Base-by-base conservation (phyloP, 2,797 vertebrate genomes). In the Antennarius maculatus region DNA sequence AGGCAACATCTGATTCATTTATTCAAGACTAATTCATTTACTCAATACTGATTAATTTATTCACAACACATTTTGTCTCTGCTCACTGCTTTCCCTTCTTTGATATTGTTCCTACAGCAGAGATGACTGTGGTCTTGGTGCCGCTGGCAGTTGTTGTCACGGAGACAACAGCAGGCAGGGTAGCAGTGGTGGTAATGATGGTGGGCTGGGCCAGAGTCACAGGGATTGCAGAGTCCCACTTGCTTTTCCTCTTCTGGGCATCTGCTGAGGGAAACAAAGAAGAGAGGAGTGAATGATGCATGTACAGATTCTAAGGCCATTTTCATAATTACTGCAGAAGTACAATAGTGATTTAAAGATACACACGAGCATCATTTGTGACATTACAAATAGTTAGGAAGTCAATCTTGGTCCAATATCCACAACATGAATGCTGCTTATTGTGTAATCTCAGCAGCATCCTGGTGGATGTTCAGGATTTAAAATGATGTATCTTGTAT, bases 61-160 rank as follows among this genome's bases (percentile, higher is more conserved):
- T 93, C 67, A 84, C 23, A 23, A 23, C 23, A 23, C 2, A 2
- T 18, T 1, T 10, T 49, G 18, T 13, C 34, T 34, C 48, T 62
- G 56, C 16, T 96, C 94, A 99, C 88, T 99, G 97, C 89, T 99
- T 99, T 42, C 97, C 95, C 79, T 99, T 99, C 87, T 99, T 99
- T 23, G 96, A 94, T 47, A 99, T 99, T 87, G 97, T 98, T 76
- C 97, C 97, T 59, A 99, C 97, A 0, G 97, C 97, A 0, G 97
- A 99, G 87, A 99, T 99, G 77, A 99, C 96, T 0, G 97, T 99
- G 54, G 97, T 99, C 92, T 99, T 99, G 81, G 97, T 98, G 83
- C 97, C 97, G 5, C 96, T 98, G 11, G 97, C 97, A 0, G 97
- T 98, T 63, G 97, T 99, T 8, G 97, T 99, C 72, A 99, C 97